Conservation (phyloP, 2,113 vertebrate genomes). For the Triplophysa tibetana region DNA sequence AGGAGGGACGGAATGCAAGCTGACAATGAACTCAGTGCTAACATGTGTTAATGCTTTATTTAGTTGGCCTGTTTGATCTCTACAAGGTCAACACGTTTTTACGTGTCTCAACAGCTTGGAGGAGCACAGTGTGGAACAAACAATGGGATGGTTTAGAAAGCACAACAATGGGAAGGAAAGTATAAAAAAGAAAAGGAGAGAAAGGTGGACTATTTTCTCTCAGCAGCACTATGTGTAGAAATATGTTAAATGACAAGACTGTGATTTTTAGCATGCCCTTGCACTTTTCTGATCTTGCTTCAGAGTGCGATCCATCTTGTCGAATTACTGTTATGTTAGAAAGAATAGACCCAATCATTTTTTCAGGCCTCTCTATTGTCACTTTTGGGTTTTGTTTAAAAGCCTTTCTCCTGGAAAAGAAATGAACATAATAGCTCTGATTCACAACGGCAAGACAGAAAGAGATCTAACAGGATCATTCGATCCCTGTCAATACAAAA, state of each 20-base stretch:
- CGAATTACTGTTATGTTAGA: conserved; percentile 59
- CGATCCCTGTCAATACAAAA: conserved; percentile 36
- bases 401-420: conserved; percentile 45
- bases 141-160: conserved; percentile 18
- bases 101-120: neutral
- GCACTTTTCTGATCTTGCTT: conserved; percentile 62
- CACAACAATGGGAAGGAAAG: neutral
- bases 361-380: conserved; percentile 41
- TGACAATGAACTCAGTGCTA: conserved; percentile 4
- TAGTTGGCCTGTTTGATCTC: neutral
- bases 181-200: neutral
- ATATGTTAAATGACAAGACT: conserved; percentile 63
- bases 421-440: conserved; percentile 46
- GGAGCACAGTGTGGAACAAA: conserved; percentile 22
- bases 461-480: conserved; percentile 30
- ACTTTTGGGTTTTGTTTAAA: conserved; percentile 55
- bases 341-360: conserved; percentile 60
- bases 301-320: conserved; percentile 62
- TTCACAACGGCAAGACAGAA: conserved; percentile 35
- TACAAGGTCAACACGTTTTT: neutral
- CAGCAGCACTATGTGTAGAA: conserved; percentile 56
- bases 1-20: neutral
- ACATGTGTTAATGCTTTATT: neutral
- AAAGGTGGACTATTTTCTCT: conserved; percentile 55
- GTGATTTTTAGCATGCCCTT: conserved; percentile 63